Evolutionary conservation across 2,797 vertebrate genomes (phyloP).

Genomic region (Perodicticus potto): DNA sequence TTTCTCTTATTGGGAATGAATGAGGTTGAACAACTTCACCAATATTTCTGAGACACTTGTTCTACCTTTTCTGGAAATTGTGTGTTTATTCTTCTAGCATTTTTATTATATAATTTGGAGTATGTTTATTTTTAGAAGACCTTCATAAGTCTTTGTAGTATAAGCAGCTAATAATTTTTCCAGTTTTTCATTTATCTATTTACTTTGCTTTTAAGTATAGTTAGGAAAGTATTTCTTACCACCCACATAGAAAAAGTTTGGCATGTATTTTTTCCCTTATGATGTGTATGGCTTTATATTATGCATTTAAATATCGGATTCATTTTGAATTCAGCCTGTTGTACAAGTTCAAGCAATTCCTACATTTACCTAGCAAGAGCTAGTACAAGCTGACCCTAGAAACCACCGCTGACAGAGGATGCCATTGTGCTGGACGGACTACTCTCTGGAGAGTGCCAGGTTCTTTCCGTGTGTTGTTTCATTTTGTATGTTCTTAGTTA

Average conservation of each 20-base stretch:
- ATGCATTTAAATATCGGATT: not conserved
- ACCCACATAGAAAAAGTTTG: not conserved
- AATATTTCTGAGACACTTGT: not conserved
- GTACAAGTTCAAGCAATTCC: not conserved
- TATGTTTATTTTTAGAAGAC: not conserved
- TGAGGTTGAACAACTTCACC: not conserved
- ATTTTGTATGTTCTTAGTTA: not conserved
- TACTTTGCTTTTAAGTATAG: not conserved
- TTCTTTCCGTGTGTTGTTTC: not conserved
- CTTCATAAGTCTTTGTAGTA: not conserved
- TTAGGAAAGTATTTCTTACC: not conserved
- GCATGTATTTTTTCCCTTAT: not conserved
- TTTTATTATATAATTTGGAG: not conserved
- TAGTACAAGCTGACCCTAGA: no score
- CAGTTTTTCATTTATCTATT: not conserved
- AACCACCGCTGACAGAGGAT: rapidly evolving
- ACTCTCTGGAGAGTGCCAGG: not conserved
- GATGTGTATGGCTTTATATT: not conserved
- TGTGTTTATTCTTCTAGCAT: not conserved
- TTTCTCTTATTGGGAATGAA: not conserved
- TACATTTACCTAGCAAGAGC: not conserved
- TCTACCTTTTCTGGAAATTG: not conserved
- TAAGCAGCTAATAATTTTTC: not conserved
- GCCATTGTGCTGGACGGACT: not conserved
- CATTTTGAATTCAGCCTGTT: not conserved